Base-by-base conservation (phyloP, 1,140 invertebrate species). In the Camponotus floridanus region DNA sequence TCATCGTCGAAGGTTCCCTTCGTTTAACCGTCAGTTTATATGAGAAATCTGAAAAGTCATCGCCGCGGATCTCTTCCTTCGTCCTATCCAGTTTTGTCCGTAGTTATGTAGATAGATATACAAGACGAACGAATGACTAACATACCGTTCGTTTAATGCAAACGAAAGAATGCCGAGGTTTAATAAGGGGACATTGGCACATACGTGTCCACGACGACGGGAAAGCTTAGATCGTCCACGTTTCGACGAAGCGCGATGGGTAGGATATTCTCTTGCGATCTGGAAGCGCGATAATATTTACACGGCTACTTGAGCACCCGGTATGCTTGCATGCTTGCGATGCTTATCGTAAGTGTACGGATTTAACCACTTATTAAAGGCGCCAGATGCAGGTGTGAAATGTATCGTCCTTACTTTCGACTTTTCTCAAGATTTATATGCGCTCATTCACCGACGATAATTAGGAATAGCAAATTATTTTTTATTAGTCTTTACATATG, bases 31-130 rank as follows among this genome's bases (percentile, higher is more conserved):
- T 88, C 80, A 80, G 71, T 51, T 51, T 51, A 68, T 73, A 85
- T 61, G 87, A 76, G 91, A 90, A 92, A 92, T 91, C 81, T 86
- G 76, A 87, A 88, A 87, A 92, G 91, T 92, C 91, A 92, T 92
- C 88, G 57, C 36, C 55, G 86, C 62, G 71, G 70, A 87, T 85
- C 33, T 70, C 59, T 68, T 65, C 59, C 42, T 84, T 61, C 51
- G 33, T 67, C 76, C 18, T 57, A 15, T n/a, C 9, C 31, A 26
- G 26, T 36, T 13, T 33, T 73, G 18, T 21, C 11, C 6, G 7
- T 68, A 42, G 45, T 13, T 61, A 71, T n/a, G 15, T 3, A 7
- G 7, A n/a, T 39, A 64, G 33, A 51, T 80, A 55, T 39, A 64
- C 9, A 80, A 61, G 36, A 74, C 81, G 83, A 76, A 90, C 62